These are phyloP conservation scores for Thunnus thynnus DNA, from an alignment of 2,113 vertebrate species.

Conservation along the genomic window DNA sequence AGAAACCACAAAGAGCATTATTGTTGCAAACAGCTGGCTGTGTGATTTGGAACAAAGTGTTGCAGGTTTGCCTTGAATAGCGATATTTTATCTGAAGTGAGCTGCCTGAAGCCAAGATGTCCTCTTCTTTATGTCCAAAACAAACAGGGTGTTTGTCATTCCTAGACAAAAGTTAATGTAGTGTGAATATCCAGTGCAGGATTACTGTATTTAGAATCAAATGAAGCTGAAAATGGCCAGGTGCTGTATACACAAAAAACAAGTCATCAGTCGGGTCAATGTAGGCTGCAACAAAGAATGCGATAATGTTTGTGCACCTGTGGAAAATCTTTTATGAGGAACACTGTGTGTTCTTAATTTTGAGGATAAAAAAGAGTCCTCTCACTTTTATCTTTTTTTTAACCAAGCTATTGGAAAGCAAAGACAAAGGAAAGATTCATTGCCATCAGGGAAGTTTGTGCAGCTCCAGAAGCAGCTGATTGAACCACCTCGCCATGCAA, in stretches of 20 bases:
- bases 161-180: slow-evolving; percentile 63
- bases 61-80: slow-evolving; percentile 28
- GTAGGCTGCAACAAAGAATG: slow-evolving; percentile 50
- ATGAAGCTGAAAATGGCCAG: slow-evolving; percentile 74
- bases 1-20: slow-evolving; percentile 12
- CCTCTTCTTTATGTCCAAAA: slow-evolving; percentile 77
- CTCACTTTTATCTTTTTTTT: slow-evolving; percentile 37
- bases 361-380: background rate
- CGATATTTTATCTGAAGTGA: slow-evolving; percentile 37
- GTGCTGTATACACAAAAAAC: slow-evolving; percentile 61
- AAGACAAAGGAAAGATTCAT: slow-evolving; percentile 20
- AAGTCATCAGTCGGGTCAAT: slow-evolving; percentile 49
- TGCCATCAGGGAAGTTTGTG: slow-evolving; percentile 34
- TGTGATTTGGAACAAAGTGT: slow-evolving; percentile 43
- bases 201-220: slow-evolving; percentile 66
- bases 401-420: slow-evolving; percentile 33
- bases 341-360: slow-evolving; percentile 45
- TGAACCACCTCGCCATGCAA: slow-evolving; percentile 45
- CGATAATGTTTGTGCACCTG: slow-evolving; percentile 74
- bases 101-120: slow-evolving; percentile 35
- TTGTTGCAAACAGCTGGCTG: slow-evolving; percentile 23
- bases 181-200: slow-evolving; percentile 60
- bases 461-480: slow-evolving; percentile 21
- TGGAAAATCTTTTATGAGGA: slow-evolving; percentile 39
- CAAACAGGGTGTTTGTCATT: slow-evolving; percentile 65